Conservation (phyloP, 1,140 invertebrate species). For the Calephelis nemesis region DNA sequence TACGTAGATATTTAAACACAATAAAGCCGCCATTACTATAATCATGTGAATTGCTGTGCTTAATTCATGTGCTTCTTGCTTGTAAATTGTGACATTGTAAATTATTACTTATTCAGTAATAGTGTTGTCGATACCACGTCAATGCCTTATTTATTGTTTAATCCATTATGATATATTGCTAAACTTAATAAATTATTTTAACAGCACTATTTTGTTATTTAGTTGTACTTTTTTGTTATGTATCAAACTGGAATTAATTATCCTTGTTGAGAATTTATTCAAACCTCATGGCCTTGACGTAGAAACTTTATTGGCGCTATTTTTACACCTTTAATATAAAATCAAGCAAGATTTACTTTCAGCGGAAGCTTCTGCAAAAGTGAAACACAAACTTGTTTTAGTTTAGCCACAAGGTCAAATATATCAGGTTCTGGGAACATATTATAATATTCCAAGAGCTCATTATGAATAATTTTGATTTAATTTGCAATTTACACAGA, state of each 20-base stretch:
- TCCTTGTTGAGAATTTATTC: too few species aligned
- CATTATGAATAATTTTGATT: slow-evolving; percentile 15
- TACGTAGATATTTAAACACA: slow-evolving; percentile 43
- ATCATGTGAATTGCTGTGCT: slow-evolving; percentile 36
- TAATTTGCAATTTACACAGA: slow-evolving; percentile 1
- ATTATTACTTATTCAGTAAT: slow-evolving; percentile 59
- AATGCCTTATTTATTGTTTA: slow-evolving; percentile 77
- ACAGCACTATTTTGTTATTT: slow-evolving; percentile 46
- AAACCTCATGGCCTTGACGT: background rate
- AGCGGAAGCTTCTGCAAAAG: slow-evolving; percentile 18
- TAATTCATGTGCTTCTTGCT: slow-evolving; percentile 48
- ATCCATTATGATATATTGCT: slow-evolving; percentile 66
- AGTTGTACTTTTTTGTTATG: slow-evolving; percentile 16
- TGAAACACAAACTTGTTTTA: slow-evolving; percentile 16
- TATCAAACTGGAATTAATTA: too few species aligned
- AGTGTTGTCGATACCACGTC: slow-evolving; percentile 68
- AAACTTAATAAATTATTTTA: slow-evolving; percentile 75
- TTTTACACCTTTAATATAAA: slow-evolving; percentile 7
- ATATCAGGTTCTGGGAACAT: slow-evolving; percentile 15
- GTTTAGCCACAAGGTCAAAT: slow-evolving; percentile 18
- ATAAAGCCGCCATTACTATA: slow-evolving; percentile 11
- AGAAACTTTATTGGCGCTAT: background rate
- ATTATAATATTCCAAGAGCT: slow-evolving; percentile 13
- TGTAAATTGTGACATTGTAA: slow-evolving; percentile 60
- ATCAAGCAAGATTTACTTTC: slow-evolving; percentile 17